Evolutionary conservation across 2,888 invertebrate genomes (phyloP), one percentile per base, ranked within the genome.

Genomic region (Campaea margaritaria): DNA sequence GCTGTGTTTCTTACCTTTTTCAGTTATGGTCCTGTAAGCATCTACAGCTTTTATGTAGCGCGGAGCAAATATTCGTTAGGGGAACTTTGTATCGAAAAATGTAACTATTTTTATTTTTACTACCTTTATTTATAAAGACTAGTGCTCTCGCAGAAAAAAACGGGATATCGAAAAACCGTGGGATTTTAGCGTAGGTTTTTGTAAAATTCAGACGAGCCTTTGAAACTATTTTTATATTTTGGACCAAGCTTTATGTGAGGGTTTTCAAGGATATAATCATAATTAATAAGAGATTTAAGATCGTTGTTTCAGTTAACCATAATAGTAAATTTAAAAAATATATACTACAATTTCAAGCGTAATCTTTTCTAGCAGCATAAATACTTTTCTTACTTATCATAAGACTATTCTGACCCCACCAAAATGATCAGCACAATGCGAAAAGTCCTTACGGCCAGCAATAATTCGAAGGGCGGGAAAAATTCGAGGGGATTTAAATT

Each of bases 401-500:
- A 2, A 10, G 4, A n/a, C n/a, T 71, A 70, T 70, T 71, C 73
- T 84, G 83, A 83, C 83, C 84, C 69, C 67, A 68, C 70, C 71
- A 85, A 86, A 86, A 85, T 87, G 82, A 79, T 82, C 81, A 76
- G 75, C 75, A 70, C 76, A 74, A 21, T 78, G 28, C 36, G 73
- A 82, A 81, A 85, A 81, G 76, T 83, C 81, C 82, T 85, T 81
- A 82, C 82, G 79, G 83, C 78, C 76, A 78, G 83, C 82, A 82
- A 86, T 87, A 86, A 91, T 89, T 87, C 69, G 77, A 76, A 86
- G 90, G 90, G 89, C 83, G 85, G 86, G 74, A 89, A 89, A 89
- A 91, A 87, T 79, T 81, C 79, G 81, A 83, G 91, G 91, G 92
- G 89, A 87, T 86, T 89, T 87, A 89, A 92, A 92, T 91, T 92